Evolutionary conservation across 1,140 invertebrate species (phyloP), one percentile per base, ranked within the genome.

Genomic region (Saccostrea glomerata): DNA sequence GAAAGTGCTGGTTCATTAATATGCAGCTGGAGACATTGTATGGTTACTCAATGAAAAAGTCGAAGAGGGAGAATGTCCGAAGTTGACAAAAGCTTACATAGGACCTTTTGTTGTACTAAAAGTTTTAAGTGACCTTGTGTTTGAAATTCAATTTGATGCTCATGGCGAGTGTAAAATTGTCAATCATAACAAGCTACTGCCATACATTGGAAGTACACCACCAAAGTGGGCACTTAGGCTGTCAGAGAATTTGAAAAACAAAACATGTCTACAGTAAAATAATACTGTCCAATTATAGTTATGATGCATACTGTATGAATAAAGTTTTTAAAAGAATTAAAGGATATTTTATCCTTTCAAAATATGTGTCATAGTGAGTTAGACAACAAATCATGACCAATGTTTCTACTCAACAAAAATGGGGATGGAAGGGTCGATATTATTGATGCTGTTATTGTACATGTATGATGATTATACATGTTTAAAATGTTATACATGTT

Each of bases 11-110:
- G 13, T 87, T 83, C 25, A 23, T 12, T 1, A 86, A 20, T 84
- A 83, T 84, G 17, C 20, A 40, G 17, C 13, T 17, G 82, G 30
- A 83, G 82, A 84, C 23, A 63, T 63, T 40, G 86, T 87, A 5
- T 87, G 86, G 82, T n/a, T 63, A n/a, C 66, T 82, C 7, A 84
- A 87, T 63, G 30, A 84, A 23, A 82, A 36, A 6, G 23, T 13
- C 17, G 40, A 60, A 54, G 56, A 60, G 25, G 86, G 86, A 56
- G 58, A 13, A 30, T 83, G 86, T 40, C 77, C 54, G 4, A 87
- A 84, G 56, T 56, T 88, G 23, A 47, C 25, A 47, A 30, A 30
- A 58, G 9, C 56, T 58, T 84, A 54, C 54, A 54, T 20, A 40
- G 36, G 83, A 23, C 40, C 30, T 5, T 84, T 15, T 84, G 30